These are phyloP conservation scores for Drosophila lutescens DNA, from an alignment of 2,888 invertebrate species.

Conservation along the genomic window DNA sequence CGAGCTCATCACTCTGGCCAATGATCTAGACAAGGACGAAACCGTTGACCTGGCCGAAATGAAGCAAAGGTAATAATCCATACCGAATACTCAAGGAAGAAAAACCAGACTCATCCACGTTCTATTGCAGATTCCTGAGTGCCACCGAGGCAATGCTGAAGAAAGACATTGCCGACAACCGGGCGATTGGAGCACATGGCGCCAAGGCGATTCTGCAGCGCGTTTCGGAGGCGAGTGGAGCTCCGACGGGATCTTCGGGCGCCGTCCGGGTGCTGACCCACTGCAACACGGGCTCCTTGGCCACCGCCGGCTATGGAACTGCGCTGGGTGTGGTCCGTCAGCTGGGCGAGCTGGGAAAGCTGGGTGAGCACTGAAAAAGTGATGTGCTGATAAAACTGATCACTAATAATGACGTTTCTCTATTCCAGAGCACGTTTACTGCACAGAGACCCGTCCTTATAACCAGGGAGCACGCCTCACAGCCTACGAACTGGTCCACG, in stretches of 20 bases:
- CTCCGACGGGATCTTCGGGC: constrained; percentile 66
- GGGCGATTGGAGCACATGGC: constrained; percentile 93
- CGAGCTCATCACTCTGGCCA: constrained; percentile 89
- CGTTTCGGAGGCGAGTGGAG: constrained; percentile 68
- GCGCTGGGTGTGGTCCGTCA: constrained; percentile 97
- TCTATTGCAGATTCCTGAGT: constrained; percentile 88
- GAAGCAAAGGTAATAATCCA: constrained; percentile 87
- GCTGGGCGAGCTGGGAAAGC: constrained; percentile 88
- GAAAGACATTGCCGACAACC: constrained; percentile 94
- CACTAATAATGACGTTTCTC: background rate
- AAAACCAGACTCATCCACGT: constrained; percentile 37
- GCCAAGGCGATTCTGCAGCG: constrained; percentile 90
- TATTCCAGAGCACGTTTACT: constrained; percentile 93
- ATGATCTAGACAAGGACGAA: constrained; percentile 88
- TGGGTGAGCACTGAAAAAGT: constrained; percentile 86
- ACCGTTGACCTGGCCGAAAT: constrained; percentile 87
- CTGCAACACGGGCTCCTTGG: constrained; percentile 99
- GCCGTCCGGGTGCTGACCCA: constrained; percentile 94
- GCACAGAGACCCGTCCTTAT: constrained; percentile 99
- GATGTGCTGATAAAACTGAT: background rate
- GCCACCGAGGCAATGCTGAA: constrained; percentile 92
- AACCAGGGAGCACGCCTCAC: constrained; percentile 98
- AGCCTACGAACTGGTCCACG: constrained; percentile 96
- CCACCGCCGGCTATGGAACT: constrained; percentile 98
- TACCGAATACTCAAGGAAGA: constrained; percentile 14